Conservation (phyloP, 2,797 vertebrate genomes). For the Petrocephalus schoutedeni region DNA sequence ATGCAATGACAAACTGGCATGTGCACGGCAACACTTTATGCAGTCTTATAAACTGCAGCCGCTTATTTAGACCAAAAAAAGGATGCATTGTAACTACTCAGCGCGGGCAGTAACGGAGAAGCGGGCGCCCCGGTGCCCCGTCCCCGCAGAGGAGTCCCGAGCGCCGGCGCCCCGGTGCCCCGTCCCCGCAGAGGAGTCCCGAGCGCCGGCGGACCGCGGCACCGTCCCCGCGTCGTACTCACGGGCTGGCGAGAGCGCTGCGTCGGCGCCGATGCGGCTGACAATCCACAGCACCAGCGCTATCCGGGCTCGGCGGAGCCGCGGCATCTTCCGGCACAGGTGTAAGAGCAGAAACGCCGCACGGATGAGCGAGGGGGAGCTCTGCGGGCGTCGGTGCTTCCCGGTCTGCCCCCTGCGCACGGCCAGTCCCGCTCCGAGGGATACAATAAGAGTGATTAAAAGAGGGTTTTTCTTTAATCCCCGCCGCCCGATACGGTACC, state of each 20-base stretch:
- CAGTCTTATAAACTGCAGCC: not conserved
- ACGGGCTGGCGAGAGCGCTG: slow-evolving; percentile 66
- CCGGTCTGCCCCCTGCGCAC: slow-evolving; percentile 24
- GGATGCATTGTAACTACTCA: no score
- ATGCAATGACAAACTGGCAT: not conserved
- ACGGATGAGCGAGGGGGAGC: slow-evolving; percentile 35
- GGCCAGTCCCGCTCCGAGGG: slow-evolving; percentile 26
- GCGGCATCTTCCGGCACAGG: slow-evolving; percentile 52
- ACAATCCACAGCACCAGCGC: slow-evolving; percentile 64
- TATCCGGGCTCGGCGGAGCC: slow-evolving; percentile 48
- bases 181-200: slow-evolving; percentile 7
- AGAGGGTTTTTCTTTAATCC: slow-evolving; percentile 24
- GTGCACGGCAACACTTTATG: not conserved
- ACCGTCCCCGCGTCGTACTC: slow-evolving; percentile 50
- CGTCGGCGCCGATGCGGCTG: slow-evolving; percentile 49
- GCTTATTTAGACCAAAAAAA: not conserved
- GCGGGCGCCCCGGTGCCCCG: not conserved
- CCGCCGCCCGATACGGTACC: slow-evolving; percentile 18
- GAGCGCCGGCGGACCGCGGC: not conserved
- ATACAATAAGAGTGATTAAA: slow-evolving; percentile 11
- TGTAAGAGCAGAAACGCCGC: slow-evolving; percentile 6
- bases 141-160: slow-evolving; percentile 8
- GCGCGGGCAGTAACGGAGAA: not conserved
- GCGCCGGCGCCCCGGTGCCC: slow-evolving; percentile 9
- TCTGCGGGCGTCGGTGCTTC: slow-evolving; percentile 15